These are phyloP conservation scores for Psophia crepitans DNA, from an alignment of 2,113 vertebrate species.

Conservation along the genomic window DNA sequence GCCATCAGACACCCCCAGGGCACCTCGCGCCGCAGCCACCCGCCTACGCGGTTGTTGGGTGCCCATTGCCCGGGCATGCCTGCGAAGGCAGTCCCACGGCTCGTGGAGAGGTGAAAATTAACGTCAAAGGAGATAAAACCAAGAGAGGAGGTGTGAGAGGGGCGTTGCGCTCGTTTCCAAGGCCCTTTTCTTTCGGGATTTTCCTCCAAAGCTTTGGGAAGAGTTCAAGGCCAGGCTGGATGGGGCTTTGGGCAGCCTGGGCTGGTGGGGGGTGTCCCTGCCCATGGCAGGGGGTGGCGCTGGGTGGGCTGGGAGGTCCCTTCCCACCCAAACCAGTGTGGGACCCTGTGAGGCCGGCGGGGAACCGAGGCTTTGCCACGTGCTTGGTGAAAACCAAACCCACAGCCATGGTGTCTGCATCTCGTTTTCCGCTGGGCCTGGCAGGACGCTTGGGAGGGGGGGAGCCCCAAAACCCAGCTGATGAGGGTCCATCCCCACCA, in stretches of 20 bases:
- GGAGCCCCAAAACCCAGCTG: not conserved
- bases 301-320: too few relatives aligned
- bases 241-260: too few relatives aligned
- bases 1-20: not conserved
- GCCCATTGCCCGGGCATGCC: fast-evolving
- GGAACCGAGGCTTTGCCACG: not conserved
- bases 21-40: fast-evolving
- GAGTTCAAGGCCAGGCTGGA: too few relatives aligned
- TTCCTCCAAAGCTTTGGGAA: not conserved
- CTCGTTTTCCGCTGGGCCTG: not conserved
- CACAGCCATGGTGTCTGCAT: not conserved
- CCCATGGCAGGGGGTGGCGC: too few relatives aligned
- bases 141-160: not conserved
- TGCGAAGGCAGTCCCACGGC: fast-evolving
- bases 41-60: not conserved
- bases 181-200: not conserved
- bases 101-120: not conserved
- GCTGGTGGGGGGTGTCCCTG: too few relatives aligned
- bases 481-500: not conserved
- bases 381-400: not conserved
- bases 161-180: not conserved
- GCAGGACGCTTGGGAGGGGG: fast-evolving
- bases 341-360: fast-evolving
- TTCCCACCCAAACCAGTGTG: too few relatives aligned
- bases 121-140: not conserved